A percentile compares a stretch with the other conserved stretches of the same genome.
Conservation (phyloP, 2,888 invertebrate genomes). For the Microdon myrmicae region DNA sequence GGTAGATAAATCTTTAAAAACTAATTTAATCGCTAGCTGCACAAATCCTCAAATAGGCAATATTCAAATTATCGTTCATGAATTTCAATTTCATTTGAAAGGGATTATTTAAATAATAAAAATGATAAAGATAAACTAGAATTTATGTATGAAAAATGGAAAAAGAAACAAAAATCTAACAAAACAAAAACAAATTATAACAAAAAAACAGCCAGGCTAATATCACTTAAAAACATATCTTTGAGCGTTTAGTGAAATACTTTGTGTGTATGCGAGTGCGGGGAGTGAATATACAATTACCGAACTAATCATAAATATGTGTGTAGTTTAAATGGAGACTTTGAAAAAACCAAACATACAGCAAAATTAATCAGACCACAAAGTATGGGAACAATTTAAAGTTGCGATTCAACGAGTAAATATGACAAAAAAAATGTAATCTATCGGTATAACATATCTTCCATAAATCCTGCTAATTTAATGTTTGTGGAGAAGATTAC, state of each 20-base stretch:
- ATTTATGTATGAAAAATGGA: no score
- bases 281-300: slow-evolving; percentile 33
- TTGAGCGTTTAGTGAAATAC: slow-evolving; percentile 56
- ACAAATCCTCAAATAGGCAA: background rate
- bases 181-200: slow-evolving; percentile 28
- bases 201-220: slow-evolving; percentile 64
- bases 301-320: slow-evolving; percentile 17
- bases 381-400: slow-evolving; percentile 13
- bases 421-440: slow-evolving; percentile 1
- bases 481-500: no score
- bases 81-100: slow-evolving; percentile 39
- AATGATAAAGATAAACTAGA: no score
- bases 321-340: no score
- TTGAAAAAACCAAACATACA: slow-evolving; percentile 7
- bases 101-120: no score
- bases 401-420: slow-evolving; percentile 12
- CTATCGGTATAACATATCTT: no score
- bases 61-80: slow-evolving; percentile 42
- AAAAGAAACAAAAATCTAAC: no score
- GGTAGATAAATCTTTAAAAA: slow-evolving; percentile 42
- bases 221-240: slow-evolving; percentile 68
- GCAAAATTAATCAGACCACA: slow-evolving; percentile 4
- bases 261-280: slow-evolving; percentile 40
- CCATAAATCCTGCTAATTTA: no score
- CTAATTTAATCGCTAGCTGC: slow-evolving; percentile 10